Evolutionary conservation across 2,797 vertebrate species (phyloP).

Genomic region (Poecile montanus): DNA sequence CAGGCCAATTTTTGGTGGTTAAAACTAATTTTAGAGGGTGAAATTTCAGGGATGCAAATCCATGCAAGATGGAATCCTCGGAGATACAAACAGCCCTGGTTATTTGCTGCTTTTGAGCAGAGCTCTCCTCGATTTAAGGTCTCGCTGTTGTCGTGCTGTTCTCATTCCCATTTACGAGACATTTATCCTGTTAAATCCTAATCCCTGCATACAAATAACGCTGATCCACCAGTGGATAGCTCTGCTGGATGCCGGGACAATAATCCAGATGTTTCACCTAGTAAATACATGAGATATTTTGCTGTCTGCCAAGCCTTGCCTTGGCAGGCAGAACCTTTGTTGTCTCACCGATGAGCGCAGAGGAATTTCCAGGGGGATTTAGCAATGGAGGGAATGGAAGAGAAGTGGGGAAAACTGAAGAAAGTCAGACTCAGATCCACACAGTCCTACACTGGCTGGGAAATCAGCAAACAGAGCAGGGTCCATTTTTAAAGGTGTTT

Average conservation of each 20-base stretch:
- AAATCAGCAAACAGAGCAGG: not conserved
- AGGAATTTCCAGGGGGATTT: not conserved
- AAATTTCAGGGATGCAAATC: conserved; percentile 37
- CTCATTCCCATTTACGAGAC: not conserved
- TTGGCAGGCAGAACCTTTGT: not conserved
- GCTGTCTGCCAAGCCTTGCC: not conserved
- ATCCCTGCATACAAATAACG: not conserved
- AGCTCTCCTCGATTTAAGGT: not conserved
- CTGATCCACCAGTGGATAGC: not conserved
- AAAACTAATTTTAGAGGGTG: conserved; percentile 21
- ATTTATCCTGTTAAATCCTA: not conserved
- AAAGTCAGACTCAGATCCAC: not conserved
- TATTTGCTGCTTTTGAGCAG: not conserved
- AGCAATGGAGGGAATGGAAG: not conserved
- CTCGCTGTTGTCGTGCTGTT: not conserved
- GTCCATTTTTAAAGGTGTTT: not conserved
- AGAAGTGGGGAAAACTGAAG: not conserved
- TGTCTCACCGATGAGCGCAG: fast-evolving
- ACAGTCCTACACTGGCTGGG: not conserved
- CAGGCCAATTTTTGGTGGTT: conserved; percentile 28
- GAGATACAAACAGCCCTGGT: not conserved
- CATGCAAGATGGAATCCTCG: not conserved
- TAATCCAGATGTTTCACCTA: conserved; percentile 33
- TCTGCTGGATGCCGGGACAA: not conserved
- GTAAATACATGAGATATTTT: not conserved